phyloP scores from a whole-genome alignment of 2,888 invertebrate species.

The Autographa pulchrina region DNA sequence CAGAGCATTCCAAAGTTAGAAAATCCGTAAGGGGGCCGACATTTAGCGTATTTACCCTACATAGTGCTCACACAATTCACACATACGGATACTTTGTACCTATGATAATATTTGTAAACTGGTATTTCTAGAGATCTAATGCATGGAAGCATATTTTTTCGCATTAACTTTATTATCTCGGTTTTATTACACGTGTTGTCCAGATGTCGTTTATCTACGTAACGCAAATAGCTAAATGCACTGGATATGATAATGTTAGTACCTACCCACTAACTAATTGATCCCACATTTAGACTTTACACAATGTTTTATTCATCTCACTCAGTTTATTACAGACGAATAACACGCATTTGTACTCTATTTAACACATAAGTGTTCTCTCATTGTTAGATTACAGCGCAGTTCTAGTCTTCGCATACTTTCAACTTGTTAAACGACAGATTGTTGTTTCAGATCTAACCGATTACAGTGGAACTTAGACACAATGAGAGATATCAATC shows the following conservation, averaged over 20 bases:
- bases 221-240: conserved; percentile 17
- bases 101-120: conserved; percentile 9
- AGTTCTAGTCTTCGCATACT: neutral
- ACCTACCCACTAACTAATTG: conserved; percentile 6
- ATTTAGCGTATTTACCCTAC: too few species aligned
- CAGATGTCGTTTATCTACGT: conserved; percentile 21
- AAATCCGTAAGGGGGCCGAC: too few species aligned
- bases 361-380: neutral
- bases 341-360: neutral
- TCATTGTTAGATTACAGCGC: conserved; percentile 12
- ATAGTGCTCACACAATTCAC: conserved; percentile 7
- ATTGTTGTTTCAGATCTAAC: conserved; percentile 33
- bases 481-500: conserved; percentile 57
- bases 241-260: conserved; percentile 11
- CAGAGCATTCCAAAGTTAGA: too few species aligned
- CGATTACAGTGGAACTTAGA: conserved; percentile 43
- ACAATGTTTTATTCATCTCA: conserved; percentile 3
- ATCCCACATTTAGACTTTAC: conserved; percentile 5
- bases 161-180: conserved; percentile 5
- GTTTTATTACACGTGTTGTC: conserved; percentile 14
- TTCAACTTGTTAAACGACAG: conserved; percentile 25
- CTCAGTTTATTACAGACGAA: neutral
- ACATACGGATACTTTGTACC: neutral
- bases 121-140: conserved; percentile 16
- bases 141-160: conserved; percentile 7